Evolutionary conservation across 1,140 invertebrate species (phyloP).

Genomic region (Acromyrmex heyeri): DNA sequence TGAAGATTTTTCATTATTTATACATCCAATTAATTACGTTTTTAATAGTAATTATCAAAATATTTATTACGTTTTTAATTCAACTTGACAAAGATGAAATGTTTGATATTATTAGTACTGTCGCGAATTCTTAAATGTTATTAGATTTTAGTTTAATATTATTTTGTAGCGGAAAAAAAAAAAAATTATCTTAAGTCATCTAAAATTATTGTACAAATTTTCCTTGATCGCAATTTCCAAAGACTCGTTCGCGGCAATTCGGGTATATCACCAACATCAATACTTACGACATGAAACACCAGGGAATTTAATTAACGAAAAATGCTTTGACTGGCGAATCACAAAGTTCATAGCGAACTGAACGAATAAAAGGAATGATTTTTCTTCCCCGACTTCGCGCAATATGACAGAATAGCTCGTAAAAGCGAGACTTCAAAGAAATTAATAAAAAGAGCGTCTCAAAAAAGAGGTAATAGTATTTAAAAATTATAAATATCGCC

Average conservation of each 20-base stretch:
- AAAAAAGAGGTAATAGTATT: background rate
- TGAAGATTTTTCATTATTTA: no score
- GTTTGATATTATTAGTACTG: background rate
- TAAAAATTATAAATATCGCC: slow-evolving; percentile 27
- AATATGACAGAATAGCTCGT: background rate
- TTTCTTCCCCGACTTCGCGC: slow-evolving; percentile 9
- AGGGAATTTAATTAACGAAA: slow-evolving; percentile 72
- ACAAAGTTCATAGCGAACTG: slow-evolving; percentile 7
- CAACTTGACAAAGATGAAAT: background rate
- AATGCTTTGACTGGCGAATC: slow-evolving; percentile 33
- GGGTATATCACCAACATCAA: slow-evolving; percentile 10
- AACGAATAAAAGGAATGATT: slow-evolving; percentile 16
- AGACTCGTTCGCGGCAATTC: background rate
- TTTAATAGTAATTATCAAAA: background rate
- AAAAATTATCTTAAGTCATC: slow-evolving; percentile 22
- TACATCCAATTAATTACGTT: background rate
- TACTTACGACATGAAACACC: slow-evolving; percentile 34
- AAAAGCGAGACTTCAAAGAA: slow-evolving; percentile 3
- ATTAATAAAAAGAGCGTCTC: slow-evolving; percentile 20
- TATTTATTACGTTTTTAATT: slow-evolving; percentile 5
- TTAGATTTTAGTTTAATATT: slow-evolving; percentile 1
- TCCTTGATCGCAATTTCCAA: background rate
- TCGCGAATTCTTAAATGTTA: background rate
- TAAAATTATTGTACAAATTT: slow-evolving; percentile 19
- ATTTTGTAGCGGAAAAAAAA: background rate